Evolutionary conservation across 2,888 invertebrate genomes (phyloP), one percentile per base, ranked within the genome.

Genomic region (Sthenelais limicola): DNA sequence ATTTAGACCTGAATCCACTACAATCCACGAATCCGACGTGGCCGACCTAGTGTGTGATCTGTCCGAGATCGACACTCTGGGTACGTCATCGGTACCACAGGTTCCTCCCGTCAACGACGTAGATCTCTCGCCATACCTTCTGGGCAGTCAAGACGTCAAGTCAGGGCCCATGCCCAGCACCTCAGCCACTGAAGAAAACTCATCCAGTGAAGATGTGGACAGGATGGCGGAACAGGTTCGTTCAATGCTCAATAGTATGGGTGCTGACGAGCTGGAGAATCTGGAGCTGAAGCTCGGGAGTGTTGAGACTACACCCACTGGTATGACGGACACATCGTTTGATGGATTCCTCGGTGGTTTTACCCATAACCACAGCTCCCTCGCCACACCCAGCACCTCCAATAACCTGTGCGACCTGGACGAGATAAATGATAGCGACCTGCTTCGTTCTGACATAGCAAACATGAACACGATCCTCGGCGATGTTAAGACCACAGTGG

Each of bases 11-110:
- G 68, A n/a, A 30, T n/a, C 52, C 5, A 74, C 73, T 3, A 74
- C 77, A n/a, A 68, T 74, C 5, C 75, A 76, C 35, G 80, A 80
- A 43, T 78, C 77, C 9, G 80, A 80, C 18, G 80, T 80, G 30
- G 78, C 72, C 21, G 80, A 80, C 47, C 70, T 80, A 3, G 80
- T 80, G 35, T 66, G 52, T 66, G 72, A 72, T 33, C 49, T 72
- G 48, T 43, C 71, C 15, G 58, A 38, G 2, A 56, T 71, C 18
- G 51, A 21, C 47, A 67, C 58, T 78, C 58, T 58, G 7, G 58
- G 33, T 4, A 58, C 7, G 4, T n/a, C n/a, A n/a, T 35, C 33
- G 4, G 51, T 73, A 76, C 43, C 33, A 76, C 21, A 69, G 78
- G 12, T 78, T 78, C 43, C 77, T 75, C 66, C 58, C 15, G 58